A percentile compares a stretch with the other conserved stretches of the same genome.
Conservation (phyloP, 1,140 invertebrate genomes). For the Drosophila lini region DNA sequence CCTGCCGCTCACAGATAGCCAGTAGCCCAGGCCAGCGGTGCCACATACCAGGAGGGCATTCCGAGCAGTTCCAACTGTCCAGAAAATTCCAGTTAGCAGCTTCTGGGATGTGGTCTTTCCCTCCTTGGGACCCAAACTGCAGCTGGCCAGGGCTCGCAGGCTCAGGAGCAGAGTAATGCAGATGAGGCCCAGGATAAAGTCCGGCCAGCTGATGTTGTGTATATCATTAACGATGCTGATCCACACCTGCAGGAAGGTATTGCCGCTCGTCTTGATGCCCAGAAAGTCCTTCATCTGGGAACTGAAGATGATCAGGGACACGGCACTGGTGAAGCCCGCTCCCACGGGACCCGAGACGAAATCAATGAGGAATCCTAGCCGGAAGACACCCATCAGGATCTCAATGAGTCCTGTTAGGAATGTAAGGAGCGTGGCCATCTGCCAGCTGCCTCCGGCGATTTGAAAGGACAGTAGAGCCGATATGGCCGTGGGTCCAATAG, state of each 20-base stretch:
- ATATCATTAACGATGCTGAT: constrained; percentile 88
- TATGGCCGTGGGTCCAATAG: constrained; percentile 94
- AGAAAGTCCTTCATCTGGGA: constrained; percentile 95
- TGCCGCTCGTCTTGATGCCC: constrained; percentile 91
- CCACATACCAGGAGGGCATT: constrained; percentile 91
- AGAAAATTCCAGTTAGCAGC: constrained; percentile 86
- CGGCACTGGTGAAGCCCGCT: constrained; percentile 96
- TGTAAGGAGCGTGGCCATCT: constrained; percentile 92
- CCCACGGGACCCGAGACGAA: constrained; percentile 97
- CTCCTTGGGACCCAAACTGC: constrained; percentile 86
- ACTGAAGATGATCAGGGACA: constrained; percentile 95
- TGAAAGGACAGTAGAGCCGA: constrained; percentile 93
- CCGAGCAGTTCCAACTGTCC: constrained; percentile 89
- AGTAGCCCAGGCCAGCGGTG: constrained; percentile 87
- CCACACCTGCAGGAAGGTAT: constrained; percentile 91
- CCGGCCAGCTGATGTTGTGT: constrained; percentile 87
- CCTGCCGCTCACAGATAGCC: constrained; percentile 73
- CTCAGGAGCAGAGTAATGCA: constrained; percentile 90
- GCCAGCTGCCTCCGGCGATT: constrained; percentile 88
- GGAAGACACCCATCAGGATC: constrained; percentile 93
- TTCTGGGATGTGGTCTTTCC: constrained; percentile 86
- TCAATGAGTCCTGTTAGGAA: constrained; percentile 93
- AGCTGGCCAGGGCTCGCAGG: constrained; percentile 88
- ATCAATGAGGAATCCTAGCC: constrained; percentile 95
- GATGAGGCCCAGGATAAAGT: constrained; percentile 88